Evolutionary conservation across 2,113 vertebrate species (phyloP), one percentile per base, ranked within the genome.

Genomic region (Plecturocebus donacophilus): DNA sequence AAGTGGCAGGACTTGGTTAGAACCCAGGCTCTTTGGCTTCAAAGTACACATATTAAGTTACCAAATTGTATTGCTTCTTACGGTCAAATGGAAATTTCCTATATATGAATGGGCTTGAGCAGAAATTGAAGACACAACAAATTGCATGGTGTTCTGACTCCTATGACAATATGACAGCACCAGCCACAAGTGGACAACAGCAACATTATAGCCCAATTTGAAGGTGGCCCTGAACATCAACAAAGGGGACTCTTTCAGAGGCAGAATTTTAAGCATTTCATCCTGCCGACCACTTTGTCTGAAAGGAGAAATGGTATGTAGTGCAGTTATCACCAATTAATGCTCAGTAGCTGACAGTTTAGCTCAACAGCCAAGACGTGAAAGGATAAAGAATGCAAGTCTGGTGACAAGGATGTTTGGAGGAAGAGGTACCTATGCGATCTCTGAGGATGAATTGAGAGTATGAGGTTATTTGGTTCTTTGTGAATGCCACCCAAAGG

Each of bases 241-340:
- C 58, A 38, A 66, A 82, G 76, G 19, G 19, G 32, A 64, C 40
- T 56, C 45, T 79, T 56, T 21, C 5, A 32, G n/a, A 5, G 68
- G 32, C 32, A 87, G 35, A 81, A 76, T 76, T 47, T 14, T 75
- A 76, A 80, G 32, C 19, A 27, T 82, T 89, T 89, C n/a, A 40
- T 27, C 58, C 38, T 23, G 10, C 21, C 56, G 77, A 76, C n/a
- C 82, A 82, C 49, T 77, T 87, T 61, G 35, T 87, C 86, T 96
- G 58, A 89, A 70, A 79, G 40, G 20, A 80, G 8, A 86, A 71
- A 38, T 45, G 40, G 9, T 19, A 40, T 81, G 23, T 49, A 30
- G 16, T 35, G 1, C 8, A 12, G 25, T 54, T 85, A 71, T 58
- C 42, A 40, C 42, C 68, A 45, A 3, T 16, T 38, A 35, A 42